These are phyloP conservation scores for Mastomys natalensis DNA, from an alignment of 2,113 vertebrate genomes.

Conservation along the genomic window DNA sequence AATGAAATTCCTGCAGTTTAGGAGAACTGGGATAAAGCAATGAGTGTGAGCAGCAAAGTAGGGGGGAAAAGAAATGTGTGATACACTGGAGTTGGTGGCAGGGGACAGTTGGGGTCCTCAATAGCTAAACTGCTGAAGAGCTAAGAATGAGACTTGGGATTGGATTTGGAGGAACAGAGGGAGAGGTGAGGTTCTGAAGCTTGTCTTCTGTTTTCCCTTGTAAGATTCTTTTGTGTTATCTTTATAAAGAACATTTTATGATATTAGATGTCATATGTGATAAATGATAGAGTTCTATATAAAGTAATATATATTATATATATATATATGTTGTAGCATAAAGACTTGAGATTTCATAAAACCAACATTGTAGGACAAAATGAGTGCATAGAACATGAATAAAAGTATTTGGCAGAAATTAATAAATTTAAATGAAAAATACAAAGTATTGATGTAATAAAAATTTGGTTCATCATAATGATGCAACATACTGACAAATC, in stretches of 20 bases:
- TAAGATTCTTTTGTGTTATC: neutral
- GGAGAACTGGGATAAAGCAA: neutral
- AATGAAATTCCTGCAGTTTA: neutral
- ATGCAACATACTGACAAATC: neutral
- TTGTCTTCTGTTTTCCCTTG: neutral
- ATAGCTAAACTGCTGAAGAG: neutral
- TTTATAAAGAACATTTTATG: neutral
- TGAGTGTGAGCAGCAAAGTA: neutral
- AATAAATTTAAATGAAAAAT: neutral
- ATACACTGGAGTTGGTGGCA: accelerated
- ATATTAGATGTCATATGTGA: neutral
- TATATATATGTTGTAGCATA: neutral
- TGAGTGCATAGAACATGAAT: neutral
- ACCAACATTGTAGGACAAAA: neutral
- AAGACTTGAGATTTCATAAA: neutral
- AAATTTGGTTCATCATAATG: neutral
- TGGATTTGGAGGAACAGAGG: neutral
- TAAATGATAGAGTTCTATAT: neutral
- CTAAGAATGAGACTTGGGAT: neutral
- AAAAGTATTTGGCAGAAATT: neutral
- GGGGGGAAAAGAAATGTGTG: neutral
- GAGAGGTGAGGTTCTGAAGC: neutral
- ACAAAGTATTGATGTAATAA: neutral
- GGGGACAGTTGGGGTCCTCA: neutral
- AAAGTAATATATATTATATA: neutral